Evolutionary conservation across 2,113 vertebrate genomes (phyloP).

Genomic region (Zeus faber): DNA sequence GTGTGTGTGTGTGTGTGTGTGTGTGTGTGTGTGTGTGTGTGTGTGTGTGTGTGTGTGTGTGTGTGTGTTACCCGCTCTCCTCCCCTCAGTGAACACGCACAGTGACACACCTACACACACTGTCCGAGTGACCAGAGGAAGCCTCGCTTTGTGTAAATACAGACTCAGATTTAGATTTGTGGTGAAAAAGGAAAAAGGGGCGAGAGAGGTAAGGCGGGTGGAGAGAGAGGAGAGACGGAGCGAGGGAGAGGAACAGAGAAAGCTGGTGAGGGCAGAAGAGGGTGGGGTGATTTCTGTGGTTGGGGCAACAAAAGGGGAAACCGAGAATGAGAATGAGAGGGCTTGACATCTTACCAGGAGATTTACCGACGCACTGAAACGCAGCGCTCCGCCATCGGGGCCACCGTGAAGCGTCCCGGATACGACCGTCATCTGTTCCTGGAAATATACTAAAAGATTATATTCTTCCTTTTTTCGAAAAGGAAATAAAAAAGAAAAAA

Average conservation of each 20-base stretch:
- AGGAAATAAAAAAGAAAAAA: constrained; percentile 36
- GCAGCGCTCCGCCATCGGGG: constrained; percentile 18
- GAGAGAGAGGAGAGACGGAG: constrained; percentile 37
- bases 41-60: background rate
- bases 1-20: too few species aligned
- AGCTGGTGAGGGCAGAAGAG: constrained; percentile 45
- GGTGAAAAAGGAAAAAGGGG: constrained; percentile 25
- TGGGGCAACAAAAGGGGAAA: constrained; percentile 70
- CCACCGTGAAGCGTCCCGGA: constrained; percentile 16
- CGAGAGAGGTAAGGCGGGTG: background rate
- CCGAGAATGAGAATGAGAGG: constrained; percentile 37
- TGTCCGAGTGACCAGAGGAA: constrained; percentile 42
- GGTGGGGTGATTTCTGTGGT: constrained; percentile 67
- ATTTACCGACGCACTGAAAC: constrained; percentile 40
- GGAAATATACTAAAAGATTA: constrained; percentile 22
- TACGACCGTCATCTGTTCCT: background rate
- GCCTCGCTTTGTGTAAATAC: constrained; percentile 55
- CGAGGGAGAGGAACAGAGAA: constrained; percentile 17
- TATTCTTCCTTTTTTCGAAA: constrained; percentile 8
- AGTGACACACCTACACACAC: background rate
- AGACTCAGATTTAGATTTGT: constrained; percentile 65
- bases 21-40: too few species aligned
- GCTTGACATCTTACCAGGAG: constrained; percentile 54
- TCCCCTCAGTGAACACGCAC: background rate
- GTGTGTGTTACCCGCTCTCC: background rate